A percentile compares a stretch with the other conserved stretches of the same genome.
phyloP scores from a whole-genome alignment of 2,888 invertebrate species.

The Epinotia bilunana region DNA sequence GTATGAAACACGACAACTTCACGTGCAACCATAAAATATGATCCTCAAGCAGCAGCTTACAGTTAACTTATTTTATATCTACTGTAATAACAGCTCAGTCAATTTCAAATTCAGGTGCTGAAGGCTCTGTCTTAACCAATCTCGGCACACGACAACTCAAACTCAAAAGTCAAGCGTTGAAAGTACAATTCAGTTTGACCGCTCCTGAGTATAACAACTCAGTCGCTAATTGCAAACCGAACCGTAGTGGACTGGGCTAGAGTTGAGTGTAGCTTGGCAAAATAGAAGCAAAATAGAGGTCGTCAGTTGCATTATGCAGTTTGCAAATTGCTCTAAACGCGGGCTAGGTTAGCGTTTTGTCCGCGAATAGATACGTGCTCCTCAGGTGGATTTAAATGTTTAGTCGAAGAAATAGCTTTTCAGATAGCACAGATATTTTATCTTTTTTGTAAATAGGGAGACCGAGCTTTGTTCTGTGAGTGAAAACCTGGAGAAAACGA shows the following conservation, averaged over 20 bases:
- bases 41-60: neutral
- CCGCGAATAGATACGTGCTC: slow-evolving; percentile 2
- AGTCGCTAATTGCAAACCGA: neutral
- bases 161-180: neutral
- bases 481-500: no score
- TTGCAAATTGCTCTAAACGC: slow-evolving; percentile 56
- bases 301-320: slow-evolving; percentile 58
- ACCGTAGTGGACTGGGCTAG: neutral
- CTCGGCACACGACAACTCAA: neutral
- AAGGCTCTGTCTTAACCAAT: slow-evolving; percentile 20
- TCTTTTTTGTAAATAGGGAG: no score
- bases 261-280: slow-evolving; percentile 6
- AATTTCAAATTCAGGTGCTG: slow-evolving; percentile 29
- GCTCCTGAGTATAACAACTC: neutral
- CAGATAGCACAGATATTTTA: no score
- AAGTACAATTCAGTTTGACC: neutral
- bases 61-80: slow-evolving; percentile 7
- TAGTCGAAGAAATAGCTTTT: neutral
- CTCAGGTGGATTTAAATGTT: slow-evolving; percentile 1
- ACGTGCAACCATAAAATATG: slow-evolving; percentile 1
- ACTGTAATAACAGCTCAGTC: slow-evolving; percentile 29
- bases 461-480: no score
- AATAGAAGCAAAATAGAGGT: slow-evolving; percentile 13
- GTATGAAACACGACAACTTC: neutral
- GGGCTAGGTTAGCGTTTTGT: slow-evolving; percentile 23